Evolutionary conservation across 2,113 vertebrate genomes (phyloP).

Genomic region (Python bivittatus): DNA sequence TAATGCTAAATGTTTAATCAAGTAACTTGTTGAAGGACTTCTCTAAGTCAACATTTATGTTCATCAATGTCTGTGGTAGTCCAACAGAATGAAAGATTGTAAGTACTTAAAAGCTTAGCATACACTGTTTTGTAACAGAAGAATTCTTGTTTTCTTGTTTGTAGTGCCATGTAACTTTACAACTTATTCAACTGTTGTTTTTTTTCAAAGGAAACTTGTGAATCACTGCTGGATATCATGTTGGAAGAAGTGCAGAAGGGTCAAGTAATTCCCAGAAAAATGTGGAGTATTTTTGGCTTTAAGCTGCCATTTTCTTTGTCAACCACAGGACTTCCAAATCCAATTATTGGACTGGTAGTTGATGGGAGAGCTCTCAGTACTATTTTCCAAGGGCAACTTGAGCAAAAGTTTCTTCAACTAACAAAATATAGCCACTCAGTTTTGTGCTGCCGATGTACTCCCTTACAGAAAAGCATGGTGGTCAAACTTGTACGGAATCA

Average conservation of each 20-base stretch:
- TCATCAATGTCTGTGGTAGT: background rate
- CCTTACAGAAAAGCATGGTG: conserved; percentile 88
- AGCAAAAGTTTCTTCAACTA: conserved; percentile 82
- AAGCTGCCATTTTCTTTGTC: background rate
- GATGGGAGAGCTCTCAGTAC: conserved; percentile 80
- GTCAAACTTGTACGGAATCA: conserved; percentile 83
- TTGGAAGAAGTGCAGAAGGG: conserved; percentile 83
- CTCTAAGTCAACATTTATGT: background rate
- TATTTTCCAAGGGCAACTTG: conserved; percentile 80
- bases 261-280: conserved; percentile 37
- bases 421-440: conserved; percentile 78
- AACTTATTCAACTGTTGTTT: conserved; percentile 6
- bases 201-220: conserved; percentile 80
- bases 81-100: background rate
- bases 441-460: conserved; percentile 88
- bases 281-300: conserved; percentile 43
- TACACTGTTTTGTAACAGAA: background rate
- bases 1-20: background rate
- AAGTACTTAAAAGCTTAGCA: background rate
- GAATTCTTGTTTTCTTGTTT: background rate
- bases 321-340: background rate
- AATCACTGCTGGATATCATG: conserved; percentile 81
- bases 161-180: background rate
- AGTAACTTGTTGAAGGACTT: background rate
- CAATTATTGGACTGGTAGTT: conserved; percentile 82